Percentiles rank a stretch among this genome's conserved stretches.
Evolutionary conservation across 2,113 vertebrate genomes (phyloP).

Genomic region (Phalacrocorax brasilianus): DNA sequence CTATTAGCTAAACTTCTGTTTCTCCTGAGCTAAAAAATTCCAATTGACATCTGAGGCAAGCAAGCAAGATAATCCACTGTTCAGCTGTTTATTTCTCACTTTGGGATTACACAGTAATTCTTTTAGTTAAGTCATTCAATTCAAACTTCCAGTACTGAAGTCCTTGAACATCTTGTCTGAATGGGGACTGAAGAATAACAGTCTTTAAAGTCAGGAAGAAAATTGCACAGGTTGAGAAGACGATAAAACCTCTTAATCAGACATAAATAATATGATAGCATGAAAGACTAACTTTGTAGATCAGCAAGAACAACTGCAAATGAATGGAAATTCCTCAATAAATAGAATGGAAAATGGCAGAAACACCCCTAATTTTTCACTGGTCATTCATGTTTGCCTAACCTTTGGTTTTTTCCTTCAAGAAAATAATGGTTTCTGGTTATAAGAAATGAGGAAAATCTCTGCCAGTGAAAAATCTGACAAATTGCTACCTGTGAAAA

Average conservation of each 20-base stretch:
- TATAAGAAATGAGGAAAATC: not conserved
- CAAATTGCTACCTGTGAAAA: not conserved
- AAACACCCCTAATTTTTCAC: accelerated
- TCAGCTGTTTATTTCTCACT: not conserved
- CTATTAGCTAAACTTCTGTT: not conserved
- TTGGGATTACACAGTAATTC: not conserved
- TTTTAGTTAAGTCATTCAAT: not conserved
- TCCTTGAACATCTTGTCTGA: not conserved
- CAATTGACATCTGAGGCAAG: not conserved
- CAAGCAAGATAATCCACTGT: not conserved
- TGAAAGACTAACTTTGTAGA: not conserved
- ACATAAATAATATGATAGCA: not conserved
- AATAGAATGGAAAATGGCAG: not conserved
- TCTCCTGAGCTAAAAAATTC: not conserved
- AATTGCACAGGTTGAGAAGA: not conserved
- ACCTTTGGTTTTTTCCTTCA: not conserved
- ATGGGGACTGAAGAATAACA: not conserved
- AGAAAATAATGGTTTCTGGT: not conserved
- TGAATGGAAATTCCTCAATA: not conserved
- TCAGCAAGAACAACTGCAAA: not conserved
- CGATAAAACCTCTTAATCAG: not conserved
- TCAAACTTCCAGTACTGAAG: not conserved
- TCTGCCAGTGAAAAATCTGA: not conserved
- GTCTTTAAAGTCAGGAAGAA: not conserved
- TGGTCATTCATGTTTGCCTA: not conserved